Conservation (phyloP, 2,888 invertebrate genomes). For the Dynastes tityus region DNA sequence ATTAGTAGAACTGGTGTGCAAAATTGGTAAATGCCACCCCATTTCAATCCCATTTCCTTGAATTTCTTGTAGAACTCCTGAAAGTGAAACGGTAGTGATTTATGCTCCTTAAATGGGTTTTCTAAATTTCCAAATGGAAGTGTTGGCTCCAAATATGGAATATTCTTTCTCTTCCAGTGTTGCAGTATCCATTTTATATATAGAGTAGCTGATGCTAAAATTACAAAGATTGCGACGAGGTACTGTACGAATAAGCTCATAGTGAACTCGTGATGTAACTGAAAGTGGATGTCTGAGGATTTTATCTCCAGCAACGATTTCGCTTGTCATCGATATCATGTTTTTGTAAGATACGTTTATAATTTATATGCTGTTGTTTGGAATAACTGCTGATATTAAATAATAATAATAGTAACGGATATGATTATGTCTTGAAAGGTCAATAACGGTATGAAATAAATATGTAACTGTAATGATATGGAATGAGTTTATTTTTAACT, state of each 20-base stretch:
- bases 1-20: constrained; percentile 42
- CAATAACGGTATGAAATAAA: too few relatives aligned
- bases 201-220: background rate
- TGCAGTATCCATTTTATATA: constrained; percentile 36
- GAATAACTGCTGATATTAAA: too few relatives aligned
- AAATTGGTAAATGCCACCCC: constrained; percentile 45
- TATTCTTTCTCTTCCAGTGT: constrained; percentile 47
- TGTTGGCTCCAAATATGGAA: constrained; percentile 24
- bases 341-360: too few relatives aligned
- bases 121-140: constrained; percentile 49
- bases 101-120: constrained; percentile 12
- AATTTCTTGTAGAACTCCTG: constrained; percentile 38
- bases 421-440: too few relatives aligned
- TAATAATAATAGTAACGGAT: too few relatives aligned
- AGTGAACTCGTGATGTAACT: background rate
- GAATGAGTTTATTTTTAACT: too few relatives aligned
- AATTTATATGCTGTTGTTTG: too few relatives aligned
- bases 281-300: too few relatives aligned
- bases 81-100: constrained; percentile 16
- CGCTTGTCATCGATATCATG: too few relatives aligned
- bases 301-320: too few relatives aligned
- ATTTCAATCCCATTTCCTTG: constrained; percentile 31
- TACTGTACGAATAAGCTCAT: background rate
- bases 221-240: background rate
- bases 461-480: too few relatives aligned